Evolutionary conservation across 2,888 invertebrate species (phyloP), one percentile per base, ranked within the genome.

Genomic region (Timema podura): DNA sequence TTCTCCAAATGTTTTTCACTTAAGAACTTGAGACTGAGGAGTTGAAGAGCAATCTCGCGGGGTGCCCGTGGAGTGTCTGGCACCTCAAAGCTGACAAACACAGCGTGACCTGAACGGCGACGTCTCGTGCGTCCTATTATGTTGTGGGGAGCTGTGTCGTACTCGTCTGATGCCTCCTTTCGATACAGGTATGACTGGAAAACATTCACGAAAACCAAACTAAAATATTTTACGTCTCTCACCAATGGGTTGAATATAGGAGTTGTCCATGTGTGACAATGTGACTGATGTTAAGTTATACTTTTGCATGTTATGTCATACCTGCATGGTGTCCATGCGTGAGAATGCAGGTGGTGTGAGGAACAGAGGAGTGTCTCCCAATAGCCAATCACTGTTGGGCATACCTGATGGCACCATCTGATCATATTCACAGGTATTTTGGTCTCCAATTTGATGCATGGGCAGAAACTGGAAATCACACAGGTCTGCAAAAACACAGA

Each of bases 381-480:
- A 79, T 45, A 91, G 81, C 86, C 89, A 92, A 48, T 85, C 83
- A 49, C 82, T 77, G 16, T 83, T 81, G 8, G 85, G 84, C 51
- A 85, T 75, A 7, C 83, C 85, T 11, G 79, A 79, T 0, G 92
- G 92, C 68, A 90, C 78, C 67, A 92, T 81, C 68, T 86, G 81
- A 54, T 91, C 85, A 75, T 89, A 83, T 59, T 90, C 82, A 78
- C 88, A 89, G 75, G 86, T 83, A 44, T 85, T 81, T 70, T 83
- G 81, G 10, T 82, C 81, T 10, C 76, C 75, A 30, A 76, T 76
- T 48, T 74, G 78, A 68, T 76, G 80, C 75, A 96, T 83, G 2
- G 98, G 95, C 72, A 98, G 81, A 79, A 91, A 98, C 81, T 98
- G 97, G 80, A 94, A 98, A 81, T 98, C 98, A 79, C 91, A 91